These are phyloP conservation scores for Tetrapedia diversipes DNA, from an alignment of 2,888 invertebrate species.

Conservation along the genomic window DNA sequence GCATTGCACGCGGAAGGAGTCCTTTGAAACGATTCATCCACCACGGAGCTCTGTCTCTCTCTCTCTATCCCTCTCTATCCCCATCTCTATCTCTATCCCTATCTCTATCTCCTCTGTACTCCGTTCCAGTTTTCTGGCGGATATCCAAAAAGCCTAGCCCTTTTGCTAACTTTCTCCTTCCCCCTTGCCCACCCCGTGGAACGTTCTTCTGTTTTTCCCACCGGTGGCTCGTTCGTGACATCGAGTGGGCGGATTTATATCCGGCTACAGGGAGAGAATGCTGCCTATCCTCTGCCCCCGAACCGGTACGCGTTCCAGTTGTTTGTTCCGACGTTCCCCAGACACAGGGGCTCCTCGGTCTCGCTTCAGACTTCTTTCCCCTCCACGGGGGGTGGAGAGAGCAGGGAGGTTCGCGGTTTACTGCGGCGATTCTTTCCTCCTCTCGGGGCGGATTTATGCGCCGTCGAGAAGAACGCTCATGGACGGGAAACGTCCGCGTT, in stretches of 20 bases:
- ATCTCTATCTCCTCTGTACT: too few species aligned
- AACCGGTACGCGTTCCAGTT: conserved; percentile 41
- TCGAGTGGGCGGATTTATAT: conserved; percentile 68
- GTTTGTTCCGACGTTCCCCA: conserved; percentile 56
- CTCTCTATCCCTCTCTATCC: too few species aligned
- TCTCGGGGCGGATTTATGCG: conserved; percentile 39
- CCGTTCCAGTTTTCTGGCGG: conserved; percentile 62
- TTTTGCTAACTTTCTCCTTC: conserved; percentile 45
- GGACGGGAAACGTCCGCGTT: conserved; percentile 12
- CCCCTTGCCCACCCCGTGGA: not conserved
- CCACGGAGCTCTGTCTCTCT: conserved; percentile 39
- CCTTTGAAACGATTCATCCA: conserved; percentile 52
- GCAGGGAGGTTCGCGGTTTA: conserved; percentile 41
- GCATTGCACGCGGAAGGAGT: conserved; percentile 38
- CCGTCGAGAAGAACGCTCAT: not conserved
- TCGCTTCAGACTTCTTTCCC: conserved; percentile 31
- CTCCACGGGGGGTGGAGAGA: too few species aligned
- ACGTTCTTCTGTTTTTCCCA: conserved; percentile 31
- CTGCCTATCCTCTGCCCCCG: conserved; percentile 21
- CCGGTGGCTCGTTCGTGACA: conserved; percentile 56
- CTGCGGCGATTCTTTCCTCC: conserved; percentile 51
- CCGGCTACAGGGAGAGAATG: conserved; percentile 41
- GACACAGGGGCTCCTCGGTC: conserved; percentile 40
- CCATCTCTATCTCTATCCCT: too few species aligned
- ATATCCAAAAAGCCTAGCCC: conserved; percentile 64